A percentile compares a stretch with the other conserved stretches of the same genome.
These are phyloP conservation scores for Belgica antarctica DNA, from an alignment of 2,888 invertebrate genomes.

Conservation along the genomic window DNA sequence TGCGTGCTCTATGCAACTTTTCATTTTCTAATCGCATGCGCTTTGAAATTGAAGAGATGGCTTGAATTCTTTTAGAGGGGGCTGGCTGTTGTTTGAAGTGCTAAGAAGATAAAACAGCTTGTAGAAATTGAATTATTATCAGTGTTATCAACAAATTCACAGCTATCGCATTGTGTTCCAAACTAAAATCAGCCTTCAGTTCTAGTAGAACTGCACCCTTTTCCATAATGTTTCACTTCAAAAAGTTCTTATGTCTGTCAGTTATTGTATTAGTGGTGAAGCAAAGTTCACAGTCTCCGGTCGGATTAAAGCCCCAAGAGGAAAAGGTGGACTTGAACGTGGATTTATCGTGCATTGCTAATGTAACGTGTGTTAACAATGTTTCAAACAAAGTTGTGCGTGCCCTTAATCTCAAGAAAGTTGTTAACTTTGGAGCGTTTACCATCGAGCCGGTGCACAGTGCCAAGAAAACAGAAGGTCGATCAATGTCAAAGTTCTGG, in stretches of 20 bases:
- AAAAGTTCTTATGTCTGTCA: slow-evolving; percentile 30
- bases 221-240: slow-evolving; percentile 1
- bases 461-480: slow-evolving; percentile 46
- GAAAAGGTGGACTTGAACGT: slow-evolving; percentile 48
- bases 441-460: slow-evolving; percentile 58
- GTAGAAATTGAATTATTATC: slow-evolving; percentile 28
- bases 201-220: no score
- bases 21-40: slow-evolving; percentile 37
- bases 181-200: neutral
- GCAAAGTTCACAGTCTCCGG: slow-evolving; percentile 4
- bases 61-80: neutral
- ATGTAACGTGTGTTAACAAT: slow-evolving; percentile 61
- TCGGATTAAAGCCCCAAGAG: slow-evolving; percentile 49
- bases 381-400: slow-evolving; percentile 58
- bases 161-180: neutral
- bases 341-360: slow-evolving; percentile 60
- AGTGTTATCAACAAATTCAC: slow-evolving; percentile 8
- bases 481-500: slow-evolving; percentile 49
- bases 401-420: slow-evolving; percentile 58
- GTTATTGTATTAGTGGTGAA: slow-evolving; percentile 24
- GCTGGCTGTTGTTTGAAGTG: slow-evolving; percentile 37
- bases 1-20: slow-evolving; percentile 37
- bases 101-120: slow-evolving; percentile 40
- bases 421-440: slow-evolving; percentile 59
- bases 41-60: slow-evolving; percentile 4